Evolutionary conservation across 2,797 vertebrate species (phyloP).

Genomic region (Poeciliopsis infans): DNA sequence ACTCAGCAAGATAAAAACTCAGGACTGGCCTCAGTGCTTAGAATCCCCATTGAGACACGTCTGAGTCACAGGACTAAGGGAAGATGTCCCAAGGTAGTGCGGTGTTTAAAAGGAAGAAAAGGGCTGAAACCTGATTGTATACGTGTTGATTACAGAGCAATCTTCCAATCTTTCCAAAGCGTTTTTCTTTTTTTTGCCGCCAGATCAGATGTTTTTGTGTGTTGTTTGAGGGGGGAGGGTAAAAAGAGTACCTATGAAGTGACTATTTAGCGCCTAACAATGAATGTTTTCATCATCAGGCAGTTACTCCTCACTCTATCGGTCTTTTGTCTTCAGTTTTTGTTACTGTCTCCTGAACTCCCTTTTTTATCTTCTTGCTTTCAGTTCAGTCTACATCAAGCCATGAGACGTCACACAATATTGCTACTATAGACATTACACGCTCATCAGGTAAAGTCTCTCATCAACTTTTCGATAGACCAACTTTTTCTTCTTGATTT

Average conservation of each 20-base stretch:
- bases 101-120: constrained; percentile 74
- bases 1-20: constrained; percentile 70
- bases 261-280: constrained; percentile 72
- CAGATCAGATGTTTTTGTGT: constrained; percentile 71
- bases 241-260: constrained; percentile 51
- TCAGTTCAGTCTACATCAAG: neutral
- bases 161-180: constrained; percentile 82
- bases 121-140: constrained; percentile 73
- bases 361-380: neutral
- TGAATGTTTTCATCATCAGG: constrained; percentile 64
- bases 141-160: constrained; percentile 80
- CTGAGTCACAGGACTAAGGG: constrained; percentile 71
- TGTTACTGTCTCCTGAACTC: constrained; percentile 19
- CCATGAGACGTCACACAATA: constrained; percentile 23
- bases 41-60: constrained; percentile 65
- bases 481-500: neutral
- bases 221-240: constrained; percentile 8
- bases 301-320: constrained; percentile 45
- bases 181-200: constrained; percentile 62
- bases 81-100: constrained; percentile 74
- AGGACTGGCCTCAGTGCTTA: constrained; percentile 56
- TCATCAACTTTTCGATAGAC: neutral
- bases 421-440: constrained; percentile 15
- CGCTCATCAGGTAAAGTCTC: neutral
- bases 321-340: neutral